Base-by-base conservation (phyloP, 2,888 invertebrate species). In the Lochmaea capreae region DNA sequence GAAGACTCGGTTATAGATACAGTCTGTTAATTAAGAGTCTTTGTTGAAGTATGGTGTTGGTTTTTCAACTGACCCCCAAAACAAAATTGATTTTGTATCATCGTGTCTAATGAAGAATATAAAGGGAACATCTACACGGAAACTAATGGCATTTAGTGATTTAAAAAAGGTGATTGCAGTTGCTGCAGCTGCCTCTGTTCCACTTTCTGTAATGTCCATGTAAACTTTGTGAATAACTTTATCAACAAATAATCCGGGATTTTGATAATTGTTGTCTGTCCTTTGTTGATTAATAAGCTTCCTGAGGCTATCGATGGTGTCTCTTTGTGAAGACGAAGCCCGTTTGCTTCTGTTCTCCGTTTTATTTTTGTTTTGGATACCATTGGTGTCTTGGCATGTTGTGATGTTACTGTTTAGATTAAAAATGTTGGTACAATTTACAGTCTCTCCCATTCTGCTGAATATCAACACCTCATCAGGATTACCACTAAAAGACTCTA, bases 61-160 rank as follows among this genome's bases (percentile, higher is more conserved):
- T 74, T 89, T 89, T 78, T 90, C 90, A 63, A 94, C 89, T 42
- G 90, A 89, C 1, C 93, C 94, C 90, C 93, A 93, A 84, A 95
- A 95, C 62, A 93, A 89, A 39, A 93, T 89, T 9, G 92, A 87
- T 78, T 91, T 90, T 4, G 92, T 91, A 39, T 87, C 87, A 77
- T 92, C 91, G 82, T 94, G 92, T 77, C 92, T 89, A 76, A 95
- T 93, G 83, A 94, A 92, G 83, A 94, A 93, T 73, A 92, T 87
- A 85, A 94, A 95, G 0, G 95, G 95, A 43, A 92, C 89, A 81
- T 94, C 90, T 0, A 91, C 92, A 74, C 89, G 88, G 76, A 90
- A 88, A 1, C 85, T 84, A 76, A 90, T 87, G 33, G 88, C 88
- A 10, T 88, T 88, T 0, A 91, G 91, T 57, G 90, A 87, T 58